Conservation (phyloP, 2,888 invertebrate genomes). For the Pardosa pseudoannulata region DNA sequence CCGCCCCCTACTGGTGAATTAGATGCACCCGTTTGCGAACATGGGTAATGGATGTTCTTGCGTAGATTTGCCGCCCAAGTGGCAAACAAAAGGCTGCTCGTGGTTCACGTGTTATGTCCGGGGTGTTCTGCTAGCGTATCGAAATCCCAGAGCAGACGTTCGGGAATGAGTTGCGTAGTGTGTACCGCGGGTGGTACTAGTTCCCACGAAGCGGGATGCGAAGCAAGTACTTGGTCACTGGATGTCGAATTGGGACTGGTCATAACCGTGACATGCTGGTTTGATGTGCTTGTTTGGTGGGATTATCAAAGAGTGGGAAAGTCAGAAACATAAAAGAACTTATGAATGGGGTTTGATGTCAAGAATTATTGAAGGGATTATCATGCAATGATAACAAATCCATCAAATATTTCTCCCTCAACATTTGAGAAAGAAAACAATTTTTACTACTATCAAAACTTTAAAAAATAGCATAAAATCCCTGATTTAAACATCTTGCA, state of each 20-base stretch:
- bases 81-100: neutral
- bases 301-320: neutral
- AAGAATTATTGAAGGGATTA: too few relatives aligned
- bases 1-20: conserved; percentile 27
- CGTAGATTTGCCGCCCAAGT: conserved; percentile 4
- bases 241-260: neutral
- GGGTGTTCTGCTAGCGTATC: conserved; percentile 17
- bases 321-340: neutral
- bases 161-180: conserved; percentile 3
- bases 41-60: conserved; percentile 44
- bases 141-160: conserved; percentile 56
- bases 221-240: neutral
- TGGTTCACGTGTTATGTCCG: neutral
- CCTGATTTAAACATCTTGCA: too few relatives aligned
- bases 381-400: too few relatives aligned
- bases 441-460: too few relatives aligned
- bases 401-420: too few relatives aligned
- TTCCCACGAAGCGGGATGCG: conserved; percentile 42
- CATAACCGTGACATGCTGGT: neutral
- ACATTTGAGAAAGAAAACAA: too few relatives aligned
- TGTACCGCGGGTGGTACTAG: conserved; percentile 3
- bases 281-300: neutral
- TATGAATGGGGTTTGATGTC: neutral
- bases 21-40: conserved; percentile 35
- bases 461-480: too few relatives aligned